Conservation (phyloP, 2,888 invertebrate genomes). For the Abrostola tripartita region DNA sequence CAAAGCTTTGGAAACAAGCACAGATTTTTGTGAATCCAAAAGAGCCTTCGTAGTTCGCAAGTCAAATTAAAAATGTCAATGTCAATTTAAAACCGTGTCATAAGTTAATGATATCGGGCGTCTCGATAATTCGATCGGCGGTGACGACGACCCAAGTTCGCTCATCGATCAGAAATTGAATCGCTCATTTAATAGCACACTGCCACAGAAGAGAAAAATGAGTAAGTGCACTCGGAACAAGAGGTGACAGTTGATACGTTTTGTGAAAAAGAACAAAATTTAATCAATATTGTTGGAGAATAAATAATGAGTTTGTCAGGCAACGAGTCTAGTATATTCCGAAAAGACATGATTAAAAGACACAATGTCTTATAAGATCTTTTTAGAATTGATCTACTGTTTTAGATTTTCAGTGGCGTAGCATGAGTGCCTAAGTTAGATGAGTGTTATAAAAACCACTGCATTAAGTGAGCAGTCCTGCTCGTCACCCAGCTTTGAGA, state of each 20-base stretch:
- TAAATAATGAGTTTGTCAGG: too few relatives aligned
- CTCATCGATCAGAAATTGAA: slow-evolving; percentile 53
- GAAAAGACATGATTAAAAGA: too few relatives aligned
- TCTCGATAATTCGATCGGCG: slow-evolving; percentile 43
- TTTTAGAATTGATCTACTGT: slow-evolving; percentile 10
- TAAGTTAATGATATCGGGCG: slow-evolving; percentile 44
- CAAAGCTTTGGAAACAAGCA: too few relatives aligned
- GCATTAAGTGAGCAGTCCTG: slow-evolving; percentile 1
- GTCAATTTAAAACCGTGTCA: slow-evolving; percentile 11
- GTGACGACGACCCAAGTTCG: slow-evolving; percentile 29
- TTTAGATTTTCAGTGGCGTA: slow-evolving; percentile 2
- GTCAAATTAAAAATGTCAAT: background rate
- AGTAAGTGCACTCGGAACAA: background rate
- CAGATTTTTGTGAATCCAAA: too few relatives aligned
- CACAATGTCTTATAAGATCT: too few relatives aligned
- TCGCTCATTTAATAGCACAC: slow-evolving; percentile 34
- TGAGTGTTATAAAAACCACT: slow-evolving; percentile 22
- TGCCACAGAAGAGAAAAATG: slow-evolving; percentile 11
- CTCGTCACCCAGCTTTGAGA: slow-evolving; percentile 16
- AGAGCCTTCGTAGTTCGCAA: too few relatives aligned
- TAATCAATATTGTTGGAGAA: too few relatives aligned
- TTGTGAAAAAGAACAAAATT: too few relatives aligned
- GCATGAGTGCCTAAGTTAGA: slow-evolving; percentile 24
- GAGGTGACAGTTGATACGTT: too few relatives aligned
- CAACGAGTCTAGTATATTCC: too few relatives aligned